Evolutionary conservation across 2,888 invertebrate species (phyloP).

Genomic region (Hyles lineata): DNA sequence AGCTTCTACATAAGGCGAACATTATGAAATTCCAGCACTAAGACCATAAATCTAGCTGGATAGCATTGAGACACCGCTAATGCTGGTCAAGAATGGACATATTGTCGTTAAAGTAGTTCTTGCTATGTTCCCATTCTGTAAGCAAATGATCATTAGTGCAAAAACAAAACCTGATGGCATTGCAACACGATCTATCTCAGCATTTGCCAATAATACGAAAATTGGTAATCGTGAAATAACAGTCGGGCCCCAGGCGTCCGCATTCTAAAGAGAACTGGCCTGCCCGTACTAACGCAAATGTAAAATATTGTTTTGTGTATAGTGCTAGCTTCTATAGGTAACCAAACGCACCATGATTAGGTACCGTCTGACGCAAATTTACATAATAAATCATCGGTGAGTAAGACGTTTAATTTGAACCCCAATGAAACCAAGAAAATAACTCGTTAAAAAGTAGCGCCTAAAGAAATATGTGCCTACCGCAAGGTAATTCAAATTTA

Average conservation of each 20-base stretch:
- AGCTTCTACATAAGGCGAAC: background rate
- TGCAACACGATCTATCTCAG: constrained; percentile 54
- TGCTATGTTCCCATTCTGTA: constrained; percentile 63
- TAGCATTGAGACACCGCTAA: constrained; percentile 57
- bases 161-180: constrained; percentile 60
- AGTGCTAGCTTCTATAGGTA: background rate
- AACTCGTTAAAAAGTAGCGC: background rate
- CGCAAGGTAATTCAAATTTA: background rate
- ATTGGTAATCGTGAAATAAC: constrained; percentile 49
- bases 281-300: background rate
- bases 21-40: constrained; percentile 50
- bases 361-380: constrained; percentile 23
- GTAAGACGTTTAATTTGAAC: constrained; percentile 41
- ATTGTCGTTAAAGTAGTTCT: constrained; percentile 73
- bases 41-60: constrained; percentile 64
- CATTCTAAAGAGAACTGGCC: constrained; percentile 16
- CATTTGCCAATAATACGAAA: constrained; percentile 41
- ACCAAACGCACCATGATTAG: background rate
- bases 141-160: constrained; percentile 69
- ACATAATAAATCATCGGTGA: constrained; percentile 21
- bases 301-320: constrained; percentile 9
- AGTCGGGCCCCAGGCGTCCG: constrained; percentile 27
- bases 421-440: constrained; percentile 8
- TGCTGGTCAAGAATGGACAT: constrained; percentile 57
- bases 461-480: background rate